Percentiles rank a stretch among this genome's conserved stretches.
phyloP scores from a whole-genome alignment of 1,140 invertebrate genomes.

The Gyrodactylus bullatarudis region DNA sequence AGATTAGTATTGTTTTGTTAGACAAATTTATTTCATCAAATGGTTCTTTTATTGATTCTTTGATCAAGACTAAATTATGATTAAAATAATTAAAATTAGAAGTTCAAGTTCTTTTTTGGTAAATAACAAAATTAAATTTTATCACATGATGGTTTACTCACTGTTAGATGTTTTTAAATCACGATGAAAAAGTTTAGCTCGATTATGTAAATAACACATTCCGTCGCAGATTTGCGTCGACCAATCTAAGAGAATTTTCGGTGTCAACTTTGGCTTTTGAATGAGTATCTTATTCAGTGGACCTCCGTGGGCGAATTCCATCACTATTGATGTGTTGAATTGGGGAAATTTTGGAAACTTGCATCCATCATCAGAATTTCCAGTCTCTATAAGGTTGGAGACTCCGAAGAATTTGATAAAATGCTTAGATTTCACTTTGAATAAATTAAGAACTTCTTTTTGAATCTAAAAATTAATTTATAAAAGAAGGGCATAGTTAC shows the following conservation, averaged over 20 bases:
- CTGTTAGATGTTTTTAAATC: conserved; percentile 2
- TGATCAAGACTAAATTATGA: background rate
- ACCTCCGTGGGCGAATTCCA: conserved; percentile 3
- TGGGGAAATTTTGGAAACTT: background rate
- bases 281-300: background rate
- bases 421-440: background rate
- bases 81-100: no score
- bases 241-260: background rate
- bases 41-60: background rate
- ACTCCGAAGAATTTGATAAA: background rate
- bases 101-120: background rate
- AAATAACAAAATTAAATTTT: background rate
- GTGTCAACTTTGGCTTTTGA: background rate
- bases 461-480: background rate
- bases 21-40: background rate
- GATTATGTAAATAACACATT: conserved; percentile 1
- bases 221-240: background rate
- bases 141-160: background rate
- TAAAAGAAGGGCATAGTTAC: background rate
- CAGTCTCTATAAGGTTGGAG: background rate
- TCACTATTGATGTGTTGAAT: background rate
- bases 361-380: background rate
- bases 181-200: background rate
- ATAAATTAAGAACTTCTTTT: background rate
- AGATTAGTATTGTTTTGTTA: background rate